These are phyloP conservation scores for Ctenosaura bakeri DNA, from an alignment of 2,797 vertebrate genomes.

Conservation along the genomic window DNA sequence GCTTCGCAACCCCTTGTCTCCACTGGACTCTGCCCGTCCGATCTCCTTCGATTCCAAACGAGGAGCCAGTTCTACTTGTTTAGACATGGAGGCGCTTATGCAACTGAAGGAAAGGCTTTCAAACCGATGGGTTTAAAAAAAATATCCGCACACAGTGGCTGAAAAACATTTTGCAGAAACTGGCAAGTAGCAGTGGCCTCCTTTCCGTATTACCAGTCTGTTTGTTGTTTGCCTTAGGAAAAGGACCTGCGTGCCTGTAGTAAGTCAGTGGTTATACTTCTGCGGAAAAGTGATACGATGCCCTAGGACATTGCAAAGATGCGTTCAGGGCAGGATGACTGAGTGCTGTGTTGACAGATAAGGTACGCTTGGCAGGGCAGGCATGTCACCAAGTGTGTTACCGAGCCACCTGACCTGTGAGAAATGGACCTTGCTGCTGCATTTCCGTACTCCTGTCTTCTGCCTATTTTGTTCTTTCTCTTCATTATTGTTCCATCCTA, in stretches of 20 bases:
- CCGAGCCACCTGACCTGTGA: neutral
- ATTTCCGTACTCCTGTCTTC: neutral
- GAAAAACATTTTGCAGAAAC: neutral
- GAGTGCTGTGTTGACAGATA: neutral
- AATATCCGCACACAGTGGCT: no score
- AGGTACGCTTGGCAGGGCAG: slow-evolving; percentile 3
- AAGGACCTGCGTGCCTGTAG: neutral
- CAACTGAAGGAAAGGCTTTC: neutral
- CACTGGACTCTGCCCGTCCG: neutral
- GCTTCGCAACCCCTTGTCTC: neutral
- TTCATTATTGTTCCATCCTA: no score
- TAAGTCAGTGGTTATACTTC: slow-evolving; percentile 23
- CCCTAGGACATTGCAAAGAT: neutral
- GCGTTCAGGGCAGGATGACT: neutral
- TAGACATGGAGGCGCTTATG: neutral
- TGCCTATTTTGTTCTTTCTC: neutral
- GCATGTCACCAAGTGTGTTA: no score
- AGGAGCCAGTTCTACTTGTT: neutral
- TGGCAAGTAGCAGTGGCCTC: neutral
- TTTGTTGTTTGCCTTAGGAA: slow-evolving; percentile 15
- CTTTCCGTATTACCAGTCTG: neutral
- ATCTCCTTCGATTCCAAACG: neutral
- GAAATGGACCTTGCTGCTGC: neutral
- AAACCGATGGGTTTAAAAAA: no score
- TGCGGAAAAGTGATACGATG: slow-evolving; percentile 15